Percentiles rank a stretch among this genome's conserved stretches.
Evolutionary conservation across 2,113 vertebrate species (phyloP).

Genomic region (Xenopus tropicalis): DNA sequence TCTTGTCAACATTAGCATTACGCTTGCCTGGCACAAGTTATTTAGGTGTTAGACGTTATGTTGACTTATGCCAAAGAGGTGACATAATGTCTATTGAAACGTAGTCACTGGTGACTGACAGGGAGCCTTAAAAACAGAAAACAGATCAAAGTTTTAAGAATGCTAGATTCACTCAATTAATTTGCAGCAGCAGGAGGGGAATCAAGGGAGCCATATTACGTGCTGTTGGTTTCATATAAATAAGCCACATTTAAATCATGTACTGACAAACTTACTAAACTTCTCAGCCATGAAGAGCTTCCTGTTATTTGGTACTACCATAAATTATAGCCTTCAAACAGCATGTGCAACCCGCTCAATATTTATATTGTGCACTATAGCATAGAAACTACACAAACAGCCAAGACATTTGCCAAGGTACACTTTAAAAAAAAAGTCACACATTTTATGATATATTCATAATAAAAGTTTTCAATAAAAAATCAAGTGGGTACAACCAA

Average conservation of each 20-base stretch:
- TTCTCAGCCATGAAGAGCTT: slow-evolving; percentile 37
- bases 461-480: too few species aligned
- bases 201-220: slow-evolving; percentile 22
- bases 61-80: slow-evolving; percentile 61
- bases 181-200: slow-evolving; percentile 25
- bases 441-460: too few species aligned
- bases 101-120: slow-evolving; percentile 52
- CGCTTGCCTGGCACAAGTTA: not conserved
- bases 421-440: too few species aligned
- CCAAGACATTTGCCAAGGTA: too few species aligned
- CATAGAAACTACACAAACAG: not conserved
- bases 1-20: slow-evolving; percentile 56
- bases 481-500: too few species aligned
- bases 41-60: slow-evolving; percentile 62
- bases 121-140: slow-evolving; percentile 60
- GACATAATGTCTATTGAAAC: slow-evolving; percentile 73
- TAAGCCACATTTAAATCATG: slow-evolving; percentile 31
- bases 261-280: slow-evolving; percentile 26
- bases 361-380: slow-evolving; percentile 5
- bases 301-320: slow-evolving; percentile 39
- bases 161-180: slow-evolving; percentile 41
- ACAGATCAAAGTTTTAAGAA: slow-evolving; percentile 53
- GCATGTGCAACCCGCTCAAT: slow-evolving; percentile 9
- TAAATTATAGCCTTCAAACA: slow-evolving; percentile 30
- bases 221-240: slow-evolving; percentile 21